Evolutionary conservation across 2,888 invertebrate species (phyloP).

Genomic region (Galeruca laticollis): DNA sequence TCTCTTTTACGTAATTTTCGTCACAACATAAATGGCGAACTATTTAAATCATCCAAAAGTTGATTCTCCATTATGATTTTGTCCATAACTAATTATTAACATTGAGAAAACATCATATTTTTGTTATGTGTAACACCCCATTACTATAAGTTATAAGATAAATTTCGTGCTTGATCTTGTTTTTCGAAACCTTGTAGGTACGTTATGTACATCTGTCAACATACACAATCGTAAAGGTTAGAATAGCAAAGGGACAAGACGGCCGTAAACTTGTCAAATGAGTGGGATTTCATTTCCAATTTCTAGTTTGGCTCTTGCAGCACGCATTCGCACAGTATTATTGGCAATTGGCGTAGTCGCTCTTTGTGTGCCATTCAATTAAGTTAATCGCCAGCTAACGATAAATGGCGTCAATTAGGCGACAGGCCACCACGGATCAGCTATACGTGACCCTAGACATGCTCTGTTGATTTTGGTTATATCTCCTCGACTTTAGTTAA

Average conservation of each 20-base stretch:
- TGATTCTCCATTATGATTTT: too few relatives aligned
- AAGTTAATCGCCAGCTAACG: constrained; percentile 64
- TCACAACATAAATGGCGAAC: too few relatives aligned
- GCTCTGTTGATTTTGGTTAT: constrained; percentile 2
- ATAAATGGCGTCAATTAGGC: constrained; percentile 65
- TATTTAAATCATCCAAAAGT: too few relatives aligned
- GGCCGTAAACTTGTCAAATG: constrained; percentile 22
- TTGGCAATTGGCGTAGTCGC: constrained; percentile 55
- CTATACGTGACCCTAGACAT: constrained; percentile 29
- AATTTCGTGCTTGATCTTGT: not conserved
- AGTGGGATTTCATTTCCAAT: constrained; percentile 31
- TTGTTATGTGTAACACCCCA: too few relatives aligned
- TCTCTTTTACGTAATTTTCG: too few relatives aligned
- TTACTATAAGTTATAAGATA: not conserved
- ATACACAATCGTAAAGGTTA: constrained; percentile 1
- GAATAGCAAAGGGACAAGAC: not conserved
- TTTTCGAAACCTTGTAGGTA: not conserved
- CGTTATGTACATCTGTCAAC: not conserved
- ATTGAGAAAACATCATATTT: too few relatives aligned
- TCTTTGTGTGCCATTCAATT: constrained; percentile 64
- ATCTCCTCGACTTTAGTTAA: not conserved
- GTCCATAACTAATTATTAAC: too few relatives aligned
- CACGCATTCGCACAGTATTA: constrained; percentile 60
- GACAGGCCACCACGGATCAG: constrained; percentile 52
- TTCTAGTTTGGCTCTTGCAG: constrained; percentile 38